Conservation (phyloP, 2,113 vertebrate species). For the Arenaria interpres region DNA sequence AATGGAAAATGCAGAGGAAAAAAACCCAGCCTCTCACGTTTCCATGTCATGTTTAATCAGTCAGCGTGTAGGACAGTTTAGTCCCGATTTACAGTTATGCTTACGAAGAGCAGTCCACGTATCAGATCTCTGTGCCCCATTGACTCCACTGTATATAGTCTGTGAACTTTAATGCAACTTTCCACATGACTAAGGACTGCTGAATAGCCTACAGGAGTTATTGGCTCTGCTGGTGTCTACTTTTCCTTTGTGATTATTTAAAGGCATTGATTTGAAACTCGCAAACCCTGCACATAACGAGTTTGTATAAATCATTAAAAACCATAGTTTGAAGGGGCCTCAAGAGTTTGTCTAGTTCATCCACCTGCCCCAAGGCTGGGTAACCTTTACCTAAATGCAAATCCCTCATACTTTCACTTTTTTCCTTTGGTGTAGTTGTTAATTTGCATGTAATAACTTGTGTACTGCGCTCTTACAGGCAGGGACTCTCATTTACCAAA, state of each 20-base stretch:
- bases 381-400: background rate
- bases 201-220: constrained; percentile 61
- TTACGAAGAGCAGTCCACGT: constrained; percentile 47
- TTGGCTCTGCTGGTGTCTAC: constrained; percentile 55
- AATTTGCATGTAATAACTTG: background rate
- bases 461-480: background rate
- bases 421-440: background rate
- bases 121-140: constrained; percentile 66
- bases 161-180: constrained; percentile 63
- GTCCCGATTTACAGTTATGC: constrained; percentile 63
- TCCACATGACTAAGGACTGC: constrained; percentile 65
- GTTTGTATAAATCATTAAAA: constrained; percentile 33
- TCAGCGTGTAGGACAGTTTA: constrained; percentile 33
- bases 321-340: background rate
- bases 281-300: constrained; percentile 44
- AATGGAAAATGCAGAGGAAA: constrained; percentile 23
- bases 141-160: constrained; percentile 61
- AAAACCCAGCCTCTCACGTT: constrained; percentile 12
- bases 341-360: background rate
- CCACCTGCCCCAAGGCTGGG: constrained; percentile 5
- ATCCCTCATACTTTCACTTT: background rate
- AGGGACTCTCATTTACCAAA: background rate
- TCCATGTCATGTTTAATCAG: constrained; percentile 58
- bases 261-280: constrained; percentile 53
- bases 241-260: constrained; percentile 56